Base-by-base conservation (phyloP, 2,113 vertebrate species). In the Corythaixoides concolor region DNA sequence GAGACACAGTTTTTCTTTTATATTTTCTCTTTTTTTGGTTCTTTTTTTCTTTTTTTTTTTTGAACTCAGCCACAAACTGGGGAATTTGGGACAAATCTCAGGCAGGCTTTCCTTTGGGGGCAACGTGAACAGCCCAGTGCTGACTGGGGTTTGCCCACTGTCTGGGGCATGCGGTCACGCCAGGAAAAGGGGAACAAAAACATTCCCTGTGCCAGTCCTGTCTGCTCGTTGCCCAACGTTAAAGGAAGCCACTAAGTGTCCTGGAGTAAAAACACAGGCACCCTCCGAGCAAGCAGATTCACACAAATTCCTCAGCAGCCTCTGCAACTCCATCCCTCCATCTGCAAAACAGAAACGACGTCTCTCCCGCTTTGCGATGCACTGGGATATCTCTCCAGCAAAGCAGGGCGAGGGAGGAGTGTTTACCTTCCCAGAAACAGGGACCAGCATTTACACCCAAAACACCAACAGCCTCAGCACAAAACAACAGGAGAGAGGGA, bases 381-480 rank as follows among this genome's bases (percentile, higher is more conserved):
- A 2, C 70, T 91, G 55, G 41, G 66, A 4, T 68, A 82, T 64
- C 81, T 26, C 73, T 21, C 15, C 6, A 7, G 88, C 75, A 32
- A 50, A 85, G 85, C 70, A 67, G 63, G 62, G 89, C 0, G 0
- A 88, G 89, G 74, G 85, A 95, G 62, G 81, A 70, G 32, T 88
- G 78, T 73, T 89, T 33, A 88, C 78, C 91, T 75, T 91, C 92
- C 77, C 15, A 66, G 62, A 75, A 88, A 72, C 53, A 70, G 22
- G 39, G 53, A 95, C 83, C 86, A 85, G 90, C 83, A 73, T 82
- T 81, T 89, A 92, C 69, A 86, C 92, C 79, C 95, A 78, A 79
- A 94, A 27, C 78, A 93, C 47, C 28, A 20, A 20, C 88, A 33
- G 60, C 58, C 67, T 76, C 83, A 41, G 70, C 84, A 35, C 75